A percentile compares a stretch with the other conserved stretches of the same genome.
Evolutionary conservation across 2,113 vertebrate species (phyloP).

Genomic region (Dipodomys ordii): DNA sequence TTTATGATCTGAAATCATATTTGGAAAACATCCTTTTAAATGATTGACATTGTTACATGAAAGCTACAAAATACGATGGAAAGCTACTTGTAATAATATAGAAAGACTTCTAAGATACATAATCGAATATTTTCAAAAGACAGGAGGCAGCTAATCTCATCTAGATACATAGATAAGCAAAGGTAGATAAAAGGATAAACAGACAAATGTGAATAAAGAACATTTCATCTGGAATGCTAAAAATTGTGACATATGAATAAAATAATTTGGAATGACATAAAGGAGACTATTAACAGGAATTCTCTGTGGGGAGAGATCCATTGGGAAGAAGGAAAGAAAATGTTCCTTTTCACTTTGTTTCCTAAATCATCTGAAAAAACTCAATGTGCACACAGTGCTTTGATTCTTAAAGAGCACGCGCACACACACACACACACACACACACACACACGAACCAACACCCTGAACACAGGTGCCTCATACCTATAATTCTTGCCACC

Average conservation of each 20-base stretch:
- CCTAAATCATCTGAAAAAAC: not conserved
- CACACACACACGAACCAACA: too few species aligned
- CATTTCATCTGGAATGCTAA: not conserved
- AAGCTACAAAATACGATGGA: not conserved
- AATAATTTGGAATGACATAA: slow-evolving; percentile 31
- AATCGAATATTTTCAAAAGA: slow-evolving; percentile 54
- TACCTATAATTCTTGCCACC: too few species aligned
- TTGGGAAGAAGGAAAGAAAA: not conserved
- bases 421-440: too few species aligned
- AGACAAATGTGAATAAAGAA: not conserved
- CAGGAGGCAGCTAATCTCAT: not conserved
- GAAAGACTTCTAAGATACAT: not conserved
- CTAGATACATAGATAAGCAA: slow-evolving; percentile 17
- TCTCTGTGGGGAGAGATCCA: not conserved
- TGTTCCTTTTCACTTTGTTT: not conserved
- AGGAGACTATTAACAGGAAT: slow-evolving; percentile 17
- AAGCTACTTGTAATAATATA: not conserved
- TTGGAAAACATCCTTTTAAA: slow-evolving; percentile 28
- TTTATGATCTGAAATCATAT: slow-evolving; percentile 11
- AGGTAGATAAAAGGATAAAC: not conserved
- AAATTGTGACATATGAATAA: slow-evolving; percentile 14
- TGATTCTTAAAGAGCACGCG: not conserved
- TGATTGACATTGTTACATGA: not conserved
- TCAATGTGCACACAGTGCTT: not conserved
- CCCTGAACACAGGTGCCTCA: too few species aligned